A percentile compares a stretch with the other conserved stretches of the same genome.
phyloP scores from a whole-genome alignment of 2,888 invertebrate genomes.

The Lasioglossum oenotherae region DNA sequence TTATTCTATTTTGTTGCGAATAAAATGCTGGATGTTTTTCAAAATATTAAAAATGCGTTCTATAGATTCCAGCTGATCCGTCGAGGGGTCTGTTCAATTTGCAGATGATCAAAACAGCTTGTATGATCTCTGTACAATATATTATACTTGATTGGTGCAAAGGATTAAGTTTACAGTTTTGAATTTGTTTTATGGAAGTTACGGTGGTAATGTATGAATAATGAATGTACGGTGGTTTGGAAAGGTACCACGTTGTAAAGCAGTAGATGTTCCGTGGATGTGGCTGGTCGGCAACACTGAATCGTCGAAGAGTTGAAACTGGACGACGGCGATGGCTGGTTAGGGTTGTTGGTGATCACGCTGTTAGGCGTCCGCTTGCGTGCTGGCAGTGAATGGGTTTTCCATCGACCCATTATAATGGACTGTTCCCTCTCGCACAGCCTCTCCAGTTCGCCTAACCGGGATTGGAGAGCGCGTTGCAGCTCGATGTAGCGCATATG shows the following conservation, averaged over 20 bases:
- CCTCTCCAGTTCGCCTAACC: constrained; percentile 93
- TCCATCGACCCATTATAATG: constrained; percentile 94
- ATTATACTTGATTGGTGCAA: not conserved
- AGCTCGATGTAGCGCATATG: constrained; percentile 97
- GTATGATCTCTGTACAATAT: not conserved
- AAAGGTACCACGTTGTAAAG: constrained; percentile 81
- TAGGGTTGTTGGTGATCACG: constrained; percentile 79
- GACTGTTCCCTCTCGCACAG: constrained; percentile 93
- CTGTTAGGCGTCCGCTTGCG: constrained; percentile 91
- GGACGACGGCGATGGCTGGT: constrained; percentile 79
- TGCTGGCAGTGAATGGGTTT: constrained; percentile 94
- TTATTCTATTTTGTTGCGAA: not conserved
- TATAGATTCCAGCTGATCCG: not conserved
- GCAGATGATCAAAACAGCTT: not conserved
- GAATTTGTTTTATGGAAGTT: not conserved
- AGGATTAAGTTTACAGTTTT: not conserved
- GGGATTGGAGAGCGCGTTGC: constrained; percentile 92
- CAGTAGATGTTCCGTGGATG: constrained; percentile 91
- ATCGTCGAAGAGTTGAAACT: constrained; percentile 80
- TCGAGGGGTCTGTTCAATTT: not conserved
- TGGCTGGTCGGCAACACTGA: constrained; percentile 90
- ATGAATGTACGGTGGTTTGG: no score
- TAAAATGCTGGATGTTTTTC: not conserved
- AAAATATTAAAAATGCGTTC: no score
- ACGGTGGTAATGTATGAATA: no score